phyloP scores from a whole-genome alignment of 2,113 vertebrate genomes.

The Felis catus region DNA sequence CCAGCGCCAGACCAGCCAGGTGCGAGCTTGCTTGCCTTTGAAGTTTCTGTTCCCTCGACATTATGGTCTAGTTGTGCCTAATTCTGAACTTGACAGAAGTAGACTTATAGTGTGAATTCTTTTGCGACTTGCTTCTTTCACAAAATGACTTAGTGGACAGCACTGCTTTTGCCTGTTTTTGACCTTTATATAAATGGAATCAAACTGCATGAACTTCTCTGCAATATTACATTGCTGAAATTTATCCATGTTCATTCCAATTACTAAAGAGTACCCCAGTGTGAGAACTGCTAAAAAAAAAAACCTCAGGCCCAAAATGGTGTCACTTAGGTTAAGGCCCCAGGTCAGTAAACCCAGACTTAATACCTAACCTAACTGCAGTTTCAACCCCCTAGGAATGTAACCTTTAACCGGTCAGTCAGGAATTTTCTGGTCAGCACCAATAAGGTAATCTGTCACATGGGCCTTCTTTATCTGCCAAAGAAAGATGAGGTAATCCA shows the following conservation, averaged over 20 bases:
- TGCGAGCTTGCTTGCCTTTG: background rate
- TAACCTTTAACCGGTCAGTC: background rate
- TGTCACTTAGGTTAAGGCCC: background rate
- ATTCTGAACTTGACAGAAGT: background rate
- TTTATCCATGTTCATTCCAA: background rate
- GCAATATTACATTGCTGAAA: background rate
- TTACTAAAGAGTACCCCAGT: background rate
- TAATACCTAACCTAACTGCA: background rate
- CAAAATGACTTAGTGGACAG: background rate
- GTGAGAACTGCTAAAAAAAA: background rate
- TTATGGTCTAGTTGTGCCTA: background rate
- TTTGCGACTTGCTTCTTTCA: conserved; percentile 24
- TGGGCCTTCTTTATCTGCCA: background rate
- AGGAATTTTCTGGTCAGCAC: background rate
- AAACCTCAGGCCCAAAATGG: background rate
- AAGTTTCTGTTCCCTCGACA: background rate
- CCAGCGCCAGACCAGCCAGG: background rate
- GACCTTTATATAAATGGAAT: background rate
- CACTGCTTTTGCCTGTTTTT: background rate
- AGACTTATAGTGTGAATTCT: background rate
- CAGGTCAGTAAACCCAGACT: background rate
- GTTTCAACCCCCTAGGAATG: background rate
- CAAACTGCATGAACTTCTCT: background rate
- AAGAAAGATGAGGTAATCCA: background rate
- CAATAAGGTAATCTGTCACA: background rate